Conservation (phyloP, 2,797 vertebrate species). For the Percopsis omiscomaycus region DNA sequence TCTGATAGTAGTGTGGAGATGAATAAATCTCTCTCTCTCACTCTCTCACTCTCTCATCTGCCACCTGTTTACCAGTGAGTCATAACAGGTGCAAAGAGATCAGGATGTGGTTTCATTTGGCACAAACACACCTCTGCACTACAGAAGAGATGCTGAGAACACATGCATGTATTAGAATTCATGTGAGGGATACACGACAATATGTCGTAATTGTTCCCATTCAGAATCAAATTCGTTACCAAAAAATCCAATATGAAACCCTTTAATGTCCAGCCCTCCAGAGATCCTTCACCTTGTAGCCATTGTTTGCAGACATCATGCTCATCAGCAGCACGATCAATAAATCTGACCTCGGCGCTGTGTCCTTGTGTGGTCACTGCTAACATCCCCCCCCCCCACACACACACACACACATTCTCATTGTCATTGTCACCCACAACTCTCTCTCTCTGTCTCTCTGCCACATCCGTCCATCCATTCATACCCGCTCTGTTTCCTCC, state of each 20-base stretch:
- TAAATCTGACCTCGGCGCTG: constrained; percentile 57
- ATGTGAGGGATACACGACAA: neutral
- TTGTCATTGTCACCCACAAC: constrained; percentile 2
- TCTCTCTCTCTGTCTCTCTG: constrained; percentile 2
- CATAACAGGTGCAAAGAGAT: constrained; percentile 42
- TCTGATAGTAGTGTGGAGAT: neutral
- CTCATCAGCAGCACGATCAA: constrained; percentile 47
- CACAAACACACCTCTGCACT: constrained; percentile 23
- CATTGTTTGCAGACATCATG: constrained; percentile 13
- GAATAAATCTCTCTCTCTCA: neutral
- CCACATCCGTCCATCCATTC: constrained; percentile 21
- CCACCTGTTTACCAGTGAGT: constrained; percentile 56
- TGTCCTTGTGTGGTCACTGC: constrained; percentile 58
- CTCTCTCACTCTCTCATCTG: constrained; percentile 18
- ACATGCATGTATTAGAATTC: neutral
- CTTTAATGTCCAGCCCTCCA: neutral
- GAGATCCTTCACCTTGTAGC: neutral
- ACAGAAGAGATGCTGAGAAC: constrained; percentile 1
- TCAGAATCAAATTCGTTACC: too few species aligned
- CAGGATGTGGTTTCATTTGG: constrained; percentile 25
- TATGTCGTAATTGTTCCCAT: too few species aligned
- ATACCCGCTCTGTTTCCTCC: constrained; percentile 31
- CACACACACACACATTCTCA: constrained; percentile 7
- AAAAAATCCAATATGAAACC: too few species aligned
- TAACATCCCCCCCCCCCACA: constrained; percentile 32